A percentile compares a stretch with the other conserved stretches of the same genome.
phyloP scores from a whole-genome alignment of 2,888 invertebrate species.

The Gymnosoma rotundatum region DNA sequence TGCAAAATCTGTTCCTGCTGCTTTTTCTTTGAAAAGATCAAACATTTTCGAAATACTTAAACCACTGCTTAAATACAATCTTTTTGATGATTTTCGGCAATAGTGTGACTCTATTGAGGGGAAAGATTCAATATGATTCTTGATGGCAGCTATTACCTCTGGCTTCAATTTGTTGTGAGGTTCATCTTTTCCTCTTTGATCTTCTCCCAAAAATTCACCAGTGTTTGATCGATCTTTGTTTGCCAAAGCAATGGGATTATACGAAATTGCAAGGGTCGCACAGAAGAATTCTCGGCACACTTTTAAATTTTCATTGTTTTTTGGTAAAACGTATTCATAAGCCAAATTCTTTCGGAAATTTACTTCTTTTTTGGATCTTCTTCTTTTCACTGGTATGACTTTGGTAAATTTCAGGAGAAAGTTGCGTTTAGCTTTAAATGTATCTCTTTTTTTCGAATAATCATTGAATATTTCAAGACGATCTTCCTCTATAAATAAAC shows the following conservation, averaged over 20 bases:
- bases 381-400: background rate
- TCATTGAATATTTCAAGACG: slow-evolving; percentile 21
- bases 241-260: background rate
- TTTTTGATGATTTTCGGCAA: slow-evolving; percentile 7
- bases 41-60: slow-evolving; percentile 6
- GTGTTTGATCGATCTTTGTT: slow-evolving; percentile 42
- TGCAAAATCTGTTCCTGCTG: slow-evolving; percentile 8
- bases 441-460: slow-evolving; percentile 19
- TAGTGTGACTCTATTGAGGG: slow-evolving; percentile 16
- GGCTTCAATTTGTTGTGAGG: slow-evolving; percentile 19
- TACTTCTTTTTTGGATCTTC: background rate
- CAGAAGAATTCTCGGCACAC: too few relatives aligned
- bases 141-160: slow-evolving; percentile 28
- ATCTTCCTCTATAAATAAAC: slow-evolving; percentile 21
- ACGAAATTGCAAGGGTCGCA: too few relatives aligned
- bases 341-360: background rate
- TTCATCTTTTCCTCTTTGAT: slow-evolving; percentile 34
- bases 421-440: slow-evolving; percentile 26
- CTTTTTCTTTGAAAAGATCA: slow-evolving; percentile 5
- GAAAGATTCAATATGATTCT: slow-evolving; percentile 24
- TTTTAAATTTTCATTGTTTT: too few relatives aligned
- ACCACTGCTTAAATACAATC: slow-evolving; percentile 2
- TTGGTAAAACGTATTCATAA: background rate
- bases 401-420: slow-evolving; percentile 19
- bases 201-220: slow-evolving; percentile 31